Conservation (phyloP, 2,888 invertebrate species). For the Polyommatus iphigenia region DNA sequence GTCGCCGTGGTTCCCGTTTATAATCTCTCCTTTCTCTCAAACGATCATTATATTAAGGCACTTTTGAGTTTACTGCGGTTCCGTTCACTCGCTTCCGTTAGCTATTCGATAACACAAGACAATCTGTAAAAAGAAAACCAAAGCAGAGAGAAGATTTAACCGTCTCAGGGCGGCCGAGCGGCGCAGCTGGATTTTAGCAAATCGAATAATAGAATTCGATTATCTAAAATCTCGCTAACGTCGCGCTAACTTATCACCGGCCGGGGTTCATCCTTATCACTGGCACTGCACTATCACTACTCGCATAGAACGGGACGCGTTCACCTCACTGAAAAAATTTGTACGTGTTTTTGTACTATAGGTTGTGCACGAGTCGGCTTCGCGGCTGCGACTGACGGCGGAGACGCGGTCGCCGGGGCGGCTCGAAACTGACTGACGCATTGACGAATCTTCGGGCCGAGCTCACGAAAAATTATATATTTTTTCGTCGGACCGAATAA, state of each 20-base stretch:
- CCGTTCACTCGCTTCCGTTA: slow-evolving; percentile 69
- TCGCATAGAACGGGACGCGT: slow-evolving; percentile 51
- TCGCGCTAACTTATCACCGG: slow-evolving; percentile 49
- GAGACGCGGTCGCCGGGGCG: slow-evolving; percentile 70
- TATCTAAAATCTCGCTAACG: slow-evolving; percentile 59
- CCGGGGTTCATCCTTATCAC: slow-evolving; percentile 58
- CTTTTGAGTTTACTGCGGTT: slow-evolving; percentile 57
- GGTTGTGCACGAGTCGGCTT: slow-evolving; percentile 71
- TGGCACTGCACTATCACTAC: slow-evolving; percentile 69
- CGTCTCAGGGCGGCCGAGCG: slow-evolving; percentile 39
- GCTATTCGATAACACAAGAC: slow-evolving; percentile 56
- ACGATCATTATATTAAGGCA: slow-evolving; percentile 71
- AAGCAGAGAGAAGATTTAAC: slow-evolving; percentile 66
- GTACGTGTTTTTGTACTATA: slow-evolving; percentile 77
- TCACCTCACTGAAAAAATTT: slow-evolving; percentile 74
- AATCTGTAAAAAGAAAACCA: slow-evolving; percentile 73
- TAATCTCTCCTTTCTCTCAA: slow-evolving; percentile 59
- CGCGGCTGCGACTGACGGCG: slow-evolving; percentile 60
- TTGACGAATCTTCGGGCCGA: slow-evolving; percentile 74
- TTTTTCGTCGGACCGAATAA: slow-evolving; percentile 76
- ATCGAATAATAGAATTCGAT: slow-evolving; percentile 60
- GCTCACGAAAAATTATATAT: slow-evolving; percentile 74
- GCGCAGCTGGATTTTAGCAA: slow-evolving; percentile 56
- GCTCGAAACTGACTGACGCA: slow-evolving; percentile 74
- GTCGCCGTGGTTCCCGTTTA: slow-evolving; percentile 68